phyloP scores from a whole-genome alignment of 1,140 invertebrate genomes.

The Portunus trituberculatus region DNA sequence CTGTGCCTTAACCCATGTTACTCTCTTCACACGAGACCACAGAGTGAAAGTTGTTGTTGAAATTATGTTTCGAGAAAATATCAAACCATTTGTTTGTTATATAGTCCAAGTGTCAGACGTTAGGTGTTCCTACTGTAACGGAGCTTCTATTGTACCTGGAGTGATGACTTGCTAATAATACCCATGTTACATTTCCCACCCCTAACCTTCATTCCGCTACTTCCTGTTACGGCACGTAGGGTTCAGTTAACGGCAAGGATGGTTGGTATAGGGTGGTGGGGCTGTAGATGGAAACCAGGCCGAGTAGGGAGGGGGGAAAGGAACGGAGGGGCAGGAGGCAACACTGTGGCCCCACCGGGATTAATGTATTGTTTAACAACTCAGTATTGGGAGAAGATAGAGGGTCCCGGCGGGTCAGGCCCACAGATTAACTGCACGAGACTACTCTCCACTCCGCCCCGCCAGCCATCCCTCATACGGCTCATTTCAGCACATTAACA shows the following conservation, averaged over 20 bases:
- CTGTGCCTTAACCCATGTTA: no score
- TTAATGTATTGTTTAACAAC: constrained; percentile 62
- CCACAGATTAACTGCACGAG: constrained; percentile 57
- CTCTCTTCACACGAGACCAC: no score
- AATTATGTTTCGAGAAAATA: no score
- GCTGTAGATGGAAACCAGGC: no score
- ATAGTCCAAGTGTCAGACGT: no score
- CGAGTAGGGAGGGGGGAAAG: not conserved
- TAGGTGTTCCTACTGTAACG: no score
- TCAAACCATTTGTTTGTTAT: no score
- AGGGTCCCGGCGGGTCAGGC: constrained; percentile 38
- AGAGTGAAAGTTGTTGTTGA: no score
- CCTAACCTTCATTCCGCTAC: not conserved
- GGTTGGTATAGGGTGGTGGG: not conserved
- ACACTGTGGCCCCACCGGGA: not conserved
- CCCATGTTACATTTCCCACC: not conserved
- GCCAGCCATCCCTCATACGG: not conserved
- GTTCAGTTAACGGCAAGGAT: not conserved
- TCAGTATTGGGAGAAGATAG: constrained; percentile 54
- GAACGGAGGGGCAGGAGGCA: not conserved
- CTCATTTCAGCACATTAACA: not conserved
- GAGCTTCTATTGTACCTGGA: not conserved
- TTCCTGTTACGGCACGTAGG: not conserved
- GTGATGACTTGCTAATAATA: not conserved
- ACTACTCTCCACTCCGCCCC: not conserved